Percentiles rank a stretch among this genome's conserved stretches.
phyloP scores from a whole-genome alignment of 2,797 vertebrate genomes.

The Dromococcyx pavoninus region DNA sequence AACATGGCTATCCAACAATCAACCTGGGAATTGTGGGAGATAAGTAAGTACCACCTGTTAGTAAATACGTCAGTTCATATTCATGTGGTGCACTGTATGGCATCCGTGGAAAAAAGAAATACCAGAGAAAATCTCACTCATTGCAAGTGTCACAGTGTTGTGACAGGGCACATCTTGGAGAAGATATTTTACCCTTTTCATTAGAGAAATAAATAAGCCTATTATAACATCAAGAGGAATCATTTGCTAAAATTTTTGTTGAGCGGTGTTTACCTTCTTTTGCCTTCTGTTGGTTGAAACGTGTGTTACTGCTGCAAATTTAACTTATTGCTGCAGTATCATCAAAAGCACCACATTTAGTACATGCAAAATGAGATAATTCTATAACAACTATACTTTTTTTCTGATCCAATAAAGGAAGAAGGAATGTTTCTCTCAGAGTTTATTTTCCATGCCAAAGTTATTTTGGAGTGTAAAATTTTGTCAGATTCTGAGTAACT shows the following conservation, averaged over 20 bases:
- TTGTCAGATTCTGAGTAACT: neutral
- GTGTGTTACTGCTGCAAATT: neutral
- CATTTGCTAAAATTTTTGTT: neutral
- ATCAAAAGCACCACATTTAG: neutral
- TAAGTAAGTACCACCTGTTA: constrained; percentile 85
- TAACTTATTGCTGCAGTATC: neutral
- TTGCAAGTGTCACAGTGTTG: neutral
- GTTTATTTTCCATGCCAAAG: constrained; percentile 28
- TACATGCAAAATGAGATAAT: neutral
- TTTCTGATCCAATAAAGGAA: neutral
- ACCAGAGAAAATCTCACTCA: constrained; percentile 1
- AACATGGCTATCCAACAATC: constrained; percentile 98
- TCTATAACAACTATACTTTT: neutral
- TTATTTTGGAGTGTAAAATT: neutral
- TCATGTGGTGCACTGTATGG: constrained; percentile 21
- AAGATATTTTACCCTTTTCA: neutral
- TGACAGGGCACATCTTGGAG: neutral
- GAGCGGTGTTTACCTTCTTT: neutral
- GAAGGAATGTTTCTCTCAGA: neutral
- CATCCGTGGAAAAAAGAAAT: constrained; percentile 27
- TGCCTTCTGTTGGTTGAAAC: neutral
- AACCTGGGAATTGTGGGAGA: constrained; percentile 98
- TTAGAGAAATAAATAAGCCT: neutral
- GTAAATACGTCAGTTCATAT: constrained; percentile 59
- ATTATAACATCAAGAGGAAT: neutral